Evolutionary conservation across 2,113 vertebrate species (phyloP), one percentile per base, ranked within the genome.

Genomic region (Phyllostomus hastatus): DNA sequence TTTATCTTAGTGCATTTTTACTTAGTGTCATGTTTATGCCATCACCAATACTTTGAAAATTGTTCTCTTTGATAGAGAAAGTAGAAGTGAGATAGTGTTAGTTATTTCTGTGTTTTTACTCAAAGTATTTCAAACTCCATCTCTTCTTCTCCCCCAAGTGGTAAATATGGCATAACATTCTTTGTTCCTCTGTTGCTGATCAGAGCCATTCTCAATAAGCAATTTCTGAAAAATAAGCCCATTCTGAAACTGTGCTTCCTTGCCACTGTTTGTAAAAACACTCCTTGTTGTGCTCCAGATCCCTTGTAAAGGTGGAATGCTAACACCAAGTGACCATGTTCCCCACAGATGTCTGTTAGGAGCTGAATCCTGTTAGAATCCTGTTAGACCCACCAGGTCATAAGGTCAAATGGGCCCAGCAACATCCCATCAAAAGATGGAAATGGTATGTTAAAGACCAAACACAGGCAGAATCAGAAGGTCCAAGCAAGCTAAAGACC

Each of bases 11-110:
- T 54, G 46, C 50, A 19, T 59, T 80, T 88, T 57, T 38, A 81
- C 67, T 10, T 76, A 52, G 41, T 28, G 43, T 86, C 66, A 59
- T 48, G 15, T 82, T 82, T 89, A 12, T 24, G 15, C 10, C 19
- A 69, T 35, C 41, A 35, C 24, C 86, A 89, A 54, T 87, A 94
- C 59, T 87, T 94, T 57, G 57, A 78, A 96, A 91, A 64, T 28
- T 76, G 1, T 91, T 91, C 26, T 79, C 12, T 66, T 90, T 76
- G 8, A 31, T 69, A 69, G 38, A 73, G 70, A 76, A 96, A 80
- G 31, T 90, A 72, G 11, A 89, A 78, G 80, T 6, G 81, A 35
- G 84, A 46, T 16, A 24, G 88, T 38, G 10, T 16, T 7, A 22
- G 12, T 0, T 80, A 54, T 64, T 80, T 70, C 17, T 79, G 6